Conservation (phyloP, 2,797 vertebrate genomes). For the Molossus molossus region DNA sequence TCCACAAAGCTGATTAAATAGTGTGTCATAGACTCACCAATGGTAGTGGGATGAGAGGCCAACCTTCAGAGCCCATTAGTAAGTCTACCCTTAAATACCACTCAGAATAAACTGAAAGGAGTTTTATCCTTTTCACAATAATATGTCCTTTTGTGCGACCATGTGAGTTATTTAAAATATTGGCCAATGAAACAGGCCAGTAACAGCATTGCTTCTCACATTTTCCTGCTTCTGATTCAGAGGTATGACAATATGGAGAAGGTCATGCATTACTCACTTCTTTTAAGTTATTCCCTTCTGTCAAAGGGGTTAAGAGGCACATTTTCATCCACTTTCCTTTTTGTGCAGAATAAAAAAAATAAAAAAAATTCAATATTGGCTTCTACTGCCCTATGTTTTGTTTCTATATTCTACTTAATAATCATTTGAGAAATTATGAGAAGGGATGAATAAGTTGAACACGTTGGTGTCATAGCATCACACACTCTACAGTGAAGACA, state of each 20-base stretch:
- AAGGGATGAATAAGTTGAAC: not conserved
- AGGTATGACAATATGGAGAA: not conserved
- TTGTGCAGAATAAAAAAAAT: not conserved
- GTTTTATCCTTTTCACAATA: slow-evolving; percentile 36
- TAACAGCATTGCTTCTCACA: not conserved
- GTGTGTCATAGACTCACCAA: not conserved
- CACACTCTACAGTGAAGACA: not conserved
- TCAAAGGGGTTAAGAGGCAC: not conserved
- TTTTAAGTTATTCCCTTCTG: not conserved
- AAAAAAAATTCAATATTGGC: not conserved
- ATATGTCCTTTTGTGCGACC: not conserved
- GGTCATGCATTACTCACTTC: not conserved
- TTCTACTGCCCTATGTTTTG: not conserved
- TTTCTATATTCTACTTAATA: not conserved
- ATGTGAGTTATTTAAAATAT: not conserved
- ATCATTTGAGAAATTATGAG: not conserved
- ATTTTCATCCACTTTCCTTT: slow-evolving; percentile 21
- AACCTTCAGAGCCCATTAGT: not conserved
- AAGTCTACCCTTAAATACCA: slow-evolving; percentile 24
- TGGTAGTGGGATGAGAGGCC: not conserved
- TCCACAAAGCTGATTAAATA: slow-evolving; percentile 64
- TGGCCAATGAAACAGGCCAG: not conserved
- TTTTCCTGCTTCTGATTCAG: slow-evolving; percentile 17
- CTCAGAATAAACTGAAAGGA: slow-evolving; percentile 6
- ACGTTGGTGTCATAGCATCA: not conserved